Percentiles rank a stretch among this genome's conserved stretches.
These are phyloP conservation scores for Antennarius maculatus DNA, from an alignment of 2,797 vertebrate species.

Conservation along the genomic window DNA sequence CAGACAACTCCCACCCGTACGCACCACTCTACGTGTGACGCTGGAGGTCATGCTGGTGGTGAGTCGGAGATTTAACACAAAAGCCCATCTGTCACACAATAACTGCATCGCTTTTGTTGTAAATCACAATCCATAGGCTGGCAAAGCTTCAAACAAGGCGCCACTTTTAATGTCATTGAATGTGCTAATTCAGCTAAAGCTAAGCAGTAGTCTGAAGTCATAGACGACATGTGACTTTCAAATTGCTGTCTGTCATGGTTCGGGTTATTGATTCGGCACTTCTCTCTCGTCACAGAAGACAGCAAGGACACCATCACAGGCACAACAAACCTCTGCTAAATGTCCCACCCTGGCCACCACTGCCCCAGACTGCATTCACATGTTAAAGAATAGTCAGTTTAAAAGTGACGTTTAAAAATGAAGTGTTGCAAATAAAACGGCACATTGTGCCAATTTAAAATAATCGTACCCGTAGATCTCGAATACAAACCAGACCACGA, in stretches of 20 bases:
- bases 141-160: constrained; percentile 56
- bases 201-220: constrained; percentile 1
- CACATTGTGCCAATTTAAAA: neutral
- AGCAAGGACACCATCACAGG: constrained; percentile 8
- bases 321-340: constrained; percentile 20
- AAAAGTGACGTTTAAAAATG: neutral
- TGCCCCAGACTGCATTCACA: constrained; percentile 35
- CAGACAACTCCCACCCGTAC: constrained; percentile 80
- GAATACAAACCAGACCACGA: constrained; percentile 16
- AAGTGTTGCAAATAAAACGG: neutral
- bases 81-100: constrained; percentile 77
- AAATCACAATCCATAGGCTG: neutral
- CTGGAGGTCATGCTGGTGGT: constrained; percentile 72
- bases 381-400: constrained; percentile 58
- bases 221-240: constrained; percentile 9
- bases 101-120: constrained; percentile 43
- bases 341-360: constrained; percentile 68
- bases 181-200: neutral
- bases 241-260: neutral
- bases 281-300: constrained; percentile 18
- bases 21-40: constrained; percentile 73
- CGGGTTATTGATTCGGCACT: constrained; percentile 25
- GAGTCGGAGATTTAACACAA: constrained; percentile 68
- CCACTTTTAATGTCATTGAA: neutral
- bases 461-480: too few species aligned